These are phyloP conservation scores for Cancer borealis DNA, from an alignment of 2,888 invertebrate species.

Conservation along the genomic window DNA sequence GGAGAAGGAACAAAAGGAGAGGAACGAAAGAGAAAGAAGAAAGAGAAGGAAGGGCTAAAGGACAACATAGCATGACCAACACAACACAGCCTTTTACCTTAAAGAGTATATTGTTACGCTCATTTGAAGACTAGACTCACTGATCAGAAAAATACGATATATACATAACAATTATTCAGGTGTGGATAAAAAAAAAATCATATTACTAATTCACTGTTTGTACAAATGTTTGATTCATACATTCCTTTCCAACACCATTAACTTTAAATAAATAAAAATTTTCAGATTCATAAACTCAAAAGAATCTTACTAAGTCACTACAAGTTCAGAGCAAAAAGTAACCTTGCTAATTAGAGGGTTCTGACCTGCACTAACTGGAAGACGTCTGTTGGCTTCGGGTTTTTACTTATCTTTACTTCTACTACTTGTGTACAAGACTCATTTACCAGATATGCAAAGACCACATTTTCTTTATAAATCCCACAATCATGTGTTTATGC, in stretches of 20 bases:
- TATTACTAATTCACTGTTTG: not conserved
- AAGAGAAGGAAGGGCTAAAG: not conserved
- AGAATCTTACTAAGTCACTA: not conserved
- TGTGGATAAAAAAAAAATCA: not conserved
- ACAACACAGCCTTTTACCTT: not conserved
- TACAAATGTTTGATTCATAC: not conserved
- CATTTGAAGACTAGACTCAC: not conserved
- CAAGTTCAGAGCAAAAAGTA: conserved; percentile 18
- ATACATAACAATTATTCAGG: not conserved
- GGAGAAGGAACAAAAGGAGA: not conserved
- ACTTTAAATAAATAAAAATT: not conserved
- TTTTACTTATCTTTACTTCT: not conserved
- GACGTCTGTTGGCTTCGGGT: not conserved
- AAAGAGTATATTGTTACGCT: not conserved
- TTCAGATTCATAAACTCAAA: not conserved
- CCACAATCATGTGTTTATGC: not conserved
- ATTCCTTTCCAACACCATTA: not conserved
- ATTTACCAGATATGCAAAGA: not conserved
- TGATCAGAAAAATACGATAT: too few species aligned
- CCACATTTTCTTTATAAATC: not conserved
- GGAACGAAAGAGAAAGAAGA: not conserved
- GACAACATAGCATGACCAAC: not conserved
- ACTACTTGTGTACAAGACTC: not conserved
- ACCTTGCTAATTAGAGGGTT: not conserved
- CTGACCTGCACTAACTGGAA: not conserved